Base-by-base conservation (phyloP, 2,113 vertebrate genomes). In the Mola mola region DNA sequence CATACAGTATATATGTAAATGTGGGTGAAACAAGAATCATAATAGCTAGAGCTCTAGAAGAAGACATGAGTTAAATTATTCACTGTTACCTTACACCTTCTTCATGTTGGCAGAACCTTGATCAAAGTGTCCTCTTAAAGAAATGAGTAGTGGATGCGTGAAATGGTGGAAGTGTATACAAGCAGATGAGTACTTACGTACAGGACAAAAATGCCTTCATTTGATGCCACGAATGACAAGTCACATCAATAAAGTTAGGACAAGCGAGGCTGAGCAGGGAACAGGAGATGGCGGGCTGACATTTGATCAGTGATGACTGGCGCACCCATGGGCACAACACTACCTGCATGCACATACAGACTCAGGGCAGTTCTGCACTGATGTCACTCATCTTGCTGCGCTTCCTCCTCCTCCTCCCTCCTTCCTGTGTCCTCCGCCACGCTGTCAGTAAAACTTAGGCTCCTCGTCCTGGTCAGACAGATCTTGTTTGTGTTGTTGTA, bases 301-400 rank as follows among this genome's bases (percentile, higher is more conserved):
- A 73, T 80, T 71, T 81, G 73, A 86, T 86, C 75, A 48, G 57
- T 69, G 68, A 68, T 68, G 73, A 85, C 74, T 80, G 28, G 38
- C 56, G 47, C 58, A 49, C 47, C 41, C 84, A 34, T 55, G 77
- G 48, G 69, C 36, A 25, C 70, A 42, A 31, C 70, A 36, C 49
- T 80, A 78, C 76, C 65, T 84, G 78, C 64, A 59, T 31, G 44
- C 53, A 53, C 48, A 47, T 42, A 29, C 61, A 63, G 82, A 87
- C 46, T 76, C 81, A 69, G 31, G 29, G 37, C 4, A 43, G 48
- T 47, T 63, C 55, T 49, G 20, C 72, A 9, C 42, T 50, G 28
- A 8, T 42, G 65, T 66, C 58, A 55, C n/a, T 47, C 17, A 25
- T 43, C 48, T 36, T 22, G 2, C 40, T 33, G 41, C 40, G 19